These are phyloP conservation scores for Moxostoma hubbsi DNA, from an alignment of 2,797 vertebrate species.

Conservation along the genomic window DNA sequence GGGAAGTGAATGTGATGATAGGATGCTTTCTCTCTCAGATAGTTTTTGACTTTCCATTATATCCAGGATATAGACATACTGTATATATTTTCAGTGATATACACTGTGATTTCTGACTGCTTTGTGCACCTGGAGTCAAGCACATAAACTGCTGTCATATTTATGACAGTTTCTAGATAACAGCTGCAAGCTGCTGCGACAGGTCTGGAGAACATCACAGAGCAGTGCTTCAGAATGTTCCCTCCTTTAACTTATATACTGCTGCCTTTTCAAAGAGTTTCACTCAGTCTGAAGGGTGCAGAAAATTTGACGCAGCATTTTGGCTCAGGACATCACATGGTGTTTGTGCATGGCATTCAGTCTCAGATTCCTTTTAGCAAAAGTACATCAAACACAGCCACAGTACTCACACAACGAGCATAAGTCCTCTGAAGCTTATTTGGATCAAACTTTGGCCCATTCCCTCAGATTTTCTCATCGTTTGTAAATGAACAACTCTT, in stretches of 20 bases:
- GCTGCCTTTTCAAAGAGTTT: not conserved
- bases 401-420: not conserved
- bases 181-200: not conserved
- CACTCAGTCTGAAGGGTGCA: slow-evolving; percentile 13
- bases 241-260: not conserved
- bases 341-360: slow-evolving; percentile 5
- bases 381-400: not conserved
- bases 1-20: not conserved
- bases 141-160: not conserved
- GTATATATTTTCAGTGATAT: not conserved
- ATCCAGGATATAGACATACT: not conserved
- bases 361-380: not conserved
- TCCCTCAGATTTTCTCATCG: not conserved
- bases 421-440: not conserved
- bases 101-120: not conserved
- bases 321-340: not conserved
- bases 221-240: not conserved
- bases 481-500: not conserved
- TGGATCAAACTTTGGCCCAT: not conserved
- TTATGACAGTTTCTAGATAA: not conserved
- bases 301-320: not conserved
- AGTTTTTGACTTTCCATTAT: not conserved
- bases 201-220: not conserved
- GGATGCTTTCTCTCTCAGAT: slow-evolving; percentile 4
- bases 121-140: slow-evolving; percentile 6